phyloP scores from a whole-genome alignment of 2,797 vertebrate genomes.

The Macrochelys suwanniensis region DNA sequence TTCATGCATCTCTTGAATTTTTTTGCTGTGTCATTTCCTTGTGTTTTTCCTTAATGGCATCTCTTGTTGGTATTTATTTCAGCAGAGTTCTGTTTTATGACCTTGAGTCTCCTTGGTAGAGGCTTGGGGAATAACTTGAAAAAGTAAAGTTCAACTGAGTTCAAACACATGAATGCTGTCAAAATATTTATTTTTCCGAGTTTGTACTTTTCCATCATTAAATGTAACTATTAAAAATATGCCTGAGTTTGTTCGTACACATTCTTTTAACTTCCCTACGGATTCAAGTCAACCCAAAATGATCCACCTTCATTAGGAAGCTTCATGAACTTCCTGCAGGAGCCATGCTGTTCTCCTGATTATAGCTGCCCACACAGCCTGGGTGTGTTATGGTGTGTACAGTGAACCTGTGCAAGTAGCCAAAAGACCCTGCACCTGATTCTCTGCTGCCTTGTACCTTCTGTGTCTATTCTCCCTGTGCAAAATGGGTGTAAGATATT shows the following conservation, averaged over 20 bases:
- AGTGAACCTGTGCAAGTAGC: neutral
- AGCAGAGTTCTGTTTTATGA: too few relatives aligned
- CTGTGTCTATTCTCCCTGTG: neutral
- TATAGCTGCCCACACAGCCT: too few relatives aligned
- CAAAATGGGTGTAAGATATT: neutral
- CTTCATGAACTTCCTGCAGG: too few relatives aligned
- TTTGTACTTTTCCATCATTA: neutral
- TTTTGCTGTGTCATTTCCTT: fast-evolving
- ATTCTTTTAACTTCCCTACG: fast-evolving
- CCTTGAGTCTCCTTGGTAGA: fast-evolving
- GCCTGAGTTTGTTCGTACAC: fast-evolving
- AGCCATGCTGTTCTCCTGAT: too few relatives aligned
- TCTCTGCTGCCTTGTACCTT: neutral
- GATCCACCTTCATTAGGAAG: neutral
- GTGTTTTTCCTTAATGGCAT: fast-evolving
- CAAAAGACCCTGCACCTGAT: neutral
- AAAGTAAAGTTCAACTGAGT: conserved; percentile 12
- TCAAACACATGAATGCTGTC: neutral
- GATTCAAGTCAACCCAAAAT: neutral
- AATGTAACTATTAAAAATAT: conserved; percentile 38
- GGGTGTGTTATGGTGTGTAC: neutral
- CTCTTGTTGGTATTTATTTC: neutral
- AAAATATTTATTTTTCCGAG: conserved; percentile 28
- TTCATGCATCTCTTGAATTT: neutral
- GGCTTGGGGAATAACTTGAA: neutral